Evolutionary conservation across 2,797 vertebrate genomes (phyloP).

Genomic region (Falco cherrug): DNA sequence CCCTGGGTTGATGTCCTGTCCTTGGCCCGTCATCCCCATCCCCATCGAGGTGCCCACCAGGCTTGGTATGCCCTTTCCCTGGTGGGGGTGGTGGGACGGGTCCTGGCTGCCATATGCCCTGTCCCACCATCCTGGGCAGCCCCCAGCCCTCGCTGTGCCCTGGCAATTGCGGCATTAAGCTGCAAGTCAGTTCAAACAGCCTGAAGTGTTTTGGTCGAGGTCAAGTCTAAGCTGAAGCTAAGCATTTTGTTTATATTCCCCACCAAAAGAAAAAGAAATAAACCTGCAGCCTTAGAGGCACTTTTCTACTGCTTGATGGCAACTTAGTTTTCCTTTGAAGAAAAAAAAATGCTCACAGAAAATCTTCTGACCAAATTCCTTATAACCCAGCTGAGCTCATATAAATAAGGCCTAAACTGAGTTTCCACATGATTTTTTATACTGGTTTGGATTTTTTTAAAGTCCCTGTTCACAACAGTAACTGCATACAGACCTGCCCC

Average conservation of each 20-base stretch:
- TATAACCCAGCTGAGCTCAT: not conserved
- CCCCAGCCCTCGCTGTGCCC: not conserved
- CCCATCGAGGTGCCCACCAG: not conserved
- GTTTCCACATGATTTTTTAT: not conserved
- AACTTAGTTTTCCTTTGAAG: not conserved
- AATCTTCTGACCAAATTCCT: not conserved
- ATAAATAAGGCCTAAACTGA: not conserved
- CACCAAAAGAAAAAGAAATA: not conserved
- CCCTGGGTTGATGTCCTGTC: rapidly evolving
- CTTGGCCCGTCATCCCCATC: rapidly evolving
- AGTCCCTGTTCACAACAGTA: not conserved
- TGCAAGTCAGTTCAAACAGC: not conserved
- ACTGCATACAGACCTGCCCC: not conserved
- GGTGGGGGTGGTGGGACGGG: too few relatives aligned
- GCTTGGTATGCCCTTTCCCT: not conserved
- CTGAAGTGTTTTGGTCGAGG: not conserved
- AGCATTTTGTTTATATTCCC: not conserved
- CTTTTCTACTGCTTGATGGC: not conserved
- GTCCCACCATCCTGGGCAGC: not conserved
- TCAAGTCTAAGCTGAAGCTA: not conserved
- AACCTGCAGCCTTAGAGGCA: not conserved
- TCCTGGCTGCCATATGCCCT: not conserved
- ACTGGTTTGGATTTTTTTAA: rapidly evolving
- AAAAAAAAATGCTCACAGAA: not conserved
- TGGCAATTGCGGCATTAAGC: rapidly evolving